Base-by-base conservation (phyloP, 2,888 invertebrate genomes). In the Agrenia bidenticulata region DNA sequence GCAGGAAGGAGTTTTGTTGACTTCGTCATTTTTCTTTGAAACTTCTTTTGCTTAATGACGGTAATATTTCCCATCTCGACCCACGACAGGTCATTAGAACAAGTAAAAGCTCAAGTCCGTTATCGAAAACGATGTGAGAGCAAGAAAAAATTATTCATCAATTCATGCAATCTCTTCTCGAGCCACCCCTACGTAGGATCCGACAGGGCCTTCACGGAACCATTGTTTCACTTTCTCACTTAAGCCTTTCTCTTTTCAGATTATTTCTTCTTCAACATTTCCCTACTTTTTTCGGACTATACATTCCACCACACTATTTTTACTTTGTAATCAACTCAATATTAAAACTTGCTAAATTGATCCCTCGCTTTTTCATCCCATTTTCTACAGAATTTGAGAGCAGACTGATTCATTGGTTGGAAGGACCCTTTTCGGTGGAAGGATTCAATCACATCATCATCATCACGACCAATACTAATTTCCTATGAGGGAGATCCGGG, bases 51-150 rank as follows among this genome's bases (percentile, higher is more conserved):
- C 72, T 76, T 77, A 77, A 77, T 77, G 77, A 77, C 75, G 75
- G 77, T 75, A 77, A 77, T 77, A 77, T 77, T 77, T 77, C 74
- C 76, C 73, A 74, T 73, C 75, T 69, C 72, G 65, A 63, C 51
- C 69, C 72, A 69, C 72, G 77, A 77, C 77, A 77, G 77, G 77
- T 77, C 77, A 77, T 77, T 77, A 77, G 76, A 77, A 72, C 63
- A 71, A 73, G 68, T 42, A 56, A 61, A 61, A 61, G 55, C 55
- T 55, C 57, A 32, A 41, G 57, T 39, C 57, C 41, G 57, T 57
- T 57, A 66, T 64, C 64, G 66, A 69, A 64, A 64, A 66, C 42
- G 62, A 66, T 68, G 64, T 62, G 63, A 49, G 61, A 65, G 64
- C 26, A 59, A 63, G 63, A 62, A 71, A 72, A 72, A 72, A 72